Evolutionary conservation across 1,140 invertebrate species (phyloP).

Genomic region (Calephelis nemesis): DNA sequence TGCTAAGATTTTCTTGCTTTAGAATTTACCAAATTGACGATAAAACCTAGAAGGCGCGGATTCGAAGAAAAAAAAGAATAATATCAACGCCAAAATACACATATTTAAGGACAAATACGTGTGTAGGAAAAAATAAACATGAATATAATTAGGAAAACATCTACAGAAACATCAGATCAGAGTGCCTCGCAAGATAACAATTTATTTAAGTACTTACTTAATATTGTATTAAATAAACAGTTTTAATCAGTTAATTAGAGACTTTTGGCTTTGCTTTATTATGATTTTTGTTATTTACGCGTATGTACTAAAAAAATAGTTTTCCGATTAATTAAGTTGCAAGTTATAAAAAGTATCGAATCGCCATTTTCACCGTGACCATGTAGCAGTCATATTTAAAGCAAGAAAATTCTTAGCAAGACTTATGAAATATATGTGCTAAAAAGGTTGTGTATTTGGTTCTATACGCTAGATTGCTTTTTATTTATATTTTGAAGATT

Average conservation of each 20-base stretch:
- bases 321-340: neutral
- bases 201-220: no score
- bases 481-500: conserved; percentile 1
- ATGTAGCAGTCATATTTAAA: neutral
- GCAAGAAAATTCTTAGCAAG: neutral
- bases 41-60: neutral
- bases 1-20: neutral
- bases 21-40: conserved; percentile 11
- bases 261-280: no score
- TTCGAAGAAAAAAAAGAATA: neutral
- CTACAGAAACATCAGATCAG: no score
- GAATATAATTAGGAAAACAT: no score
- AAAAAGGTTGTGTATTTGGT: conserved; percentile 8
- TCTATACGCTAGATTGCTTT: conserved; percentile 1
- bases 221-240: no score
- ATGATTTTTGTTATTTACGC: no score
- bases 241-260: no score
- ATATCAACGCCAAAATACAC: no score
- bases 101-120: no score
- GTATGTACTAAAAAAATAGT: no score
- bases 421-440: neutral
- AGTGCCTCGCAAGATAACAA: no score
- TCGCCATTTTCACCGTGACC: neutral
- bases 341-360: neutral
- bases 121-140: no score